Conservation (phyloP, 2,113 vertebrate species). For the Phycodurus eques region DNA sequence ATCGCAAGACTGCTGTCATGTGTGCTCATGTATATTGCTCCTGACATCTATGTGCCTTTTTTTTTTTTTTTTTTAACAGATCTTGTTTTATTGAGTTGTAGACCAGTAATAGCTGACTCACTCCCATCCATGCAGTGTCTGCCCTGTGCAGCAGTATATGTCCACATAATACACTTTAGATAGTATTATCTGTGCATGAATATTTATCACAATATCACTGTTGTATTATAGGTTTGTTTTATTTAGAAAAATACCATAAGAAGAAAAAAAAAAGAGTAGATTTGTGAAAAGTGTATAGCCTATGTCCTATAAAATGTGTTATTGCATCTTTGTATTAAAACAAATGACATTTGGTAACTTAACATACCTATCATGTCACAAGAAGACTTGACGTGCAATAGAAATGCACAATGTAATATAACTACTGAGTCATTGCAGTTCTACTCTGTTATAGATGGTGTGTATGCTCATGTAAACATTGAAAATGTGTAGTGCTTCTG, state of each 20-base stretch:
- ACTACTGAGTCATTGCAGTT: conserved; percentile 70
- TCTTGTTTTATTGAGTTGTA: conserved; percentile 33
- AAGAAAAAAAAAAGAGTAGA: conserved; percentile 54
- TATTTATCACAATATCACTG: conserved; percentile 70
- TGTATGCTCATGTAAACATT: conserved; percentile 68
- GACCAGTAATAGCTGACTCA: conserved; percentile 29
- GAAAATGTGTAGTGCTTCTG: conserved; percentile 66
- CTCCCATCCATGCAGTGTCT: conserved; percentile 30
- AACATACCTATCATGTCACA: conserved; percentile 54
- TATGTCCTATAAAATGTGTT: conserved; percentile 65
- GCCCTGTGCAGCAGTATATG: conserved; percentile 55
- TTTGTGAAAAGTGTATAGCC: conserved; percentile 72
- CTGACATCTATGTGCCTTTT: conserved; percentile 60
- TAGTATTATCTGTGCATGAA: conserved; percentile 70
- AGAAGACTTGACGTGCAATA: conserved; percentile 66
- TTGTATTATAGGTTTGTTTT: conserved; percentile 70
- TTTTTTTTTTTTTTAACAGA: conserved; percentile 19
- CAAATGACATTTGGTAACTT: conserved; percentile 56
- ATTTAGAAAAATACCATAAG: conserved; percentile 57
- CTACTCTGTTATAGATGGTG: conserved; percentile 67
- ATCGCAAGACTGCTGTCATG: conserved; percentile 23
- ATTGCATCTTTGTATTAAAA: conserved; percentile 72
- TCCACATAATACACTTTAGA: conserved; percentile 57
- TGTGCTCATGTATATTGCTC: conserved; percentile 36
- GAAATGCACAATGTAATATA: conserved; percentile 67